Evolutionary conservation across 2,113 vertebrate species (phyloP), one percentile per base, ranked within the genome.

Genomic region (Strix uralensis): DNA sequence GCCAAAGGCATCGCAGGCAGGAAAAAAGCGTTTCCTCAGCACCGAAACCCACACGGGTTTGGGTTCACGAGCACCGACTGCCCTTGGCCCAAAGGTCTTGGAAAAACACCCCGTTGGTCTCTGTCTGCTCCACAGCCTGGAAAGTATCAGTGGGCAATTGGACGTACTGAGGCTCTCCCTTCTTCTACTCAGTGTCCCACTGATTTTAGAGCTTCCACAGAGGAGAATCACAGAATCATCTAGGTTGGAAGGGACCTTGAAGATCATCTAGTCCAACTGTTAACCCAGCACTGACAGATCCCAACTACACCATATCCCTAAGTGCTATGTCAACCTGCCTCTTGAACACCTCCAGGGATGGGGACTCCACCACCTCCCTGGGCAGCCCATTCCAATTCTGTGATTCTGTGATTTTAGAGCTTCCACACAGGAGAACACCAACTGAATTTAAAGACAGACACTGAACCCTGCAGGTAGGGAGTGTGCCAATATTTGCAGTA

Each of bases 391-490:
- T 40, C 40, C 40, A 40, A 40, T 40, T 40, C 40, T 40, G 40
- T 40, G 40, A 40, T 40, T 40, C 40, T 40, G 40, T 27, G n/a
- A 6, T 5, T 15, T 19, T 3, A 62, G 42, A 80, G 70, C 51
- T 75, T 42, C 42, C 34, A 34, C 30, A 10, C 44, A 46, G 44
- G 44, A 18, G 44, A 46, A 46, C 44, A 46, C 44, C 44, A 46
- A 0, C 0, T 0, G 38, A 69, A 36, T n/a, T 14, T 6, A 21
- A 75, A 54, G 57, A 5, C 27, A 36, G 54, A 18, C 0, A 2
- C 47, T 13, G 40, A 79, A 16, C 40, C 8, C 54, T 44, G 61
- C 61, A 46, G 61, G 38, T 3, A 12, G 23, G 70, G 71, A 58
- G 8, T 0, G 0, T 42, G 22, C 21, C 71, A 26, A 34, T 21